Conservation (phyloP, 2,797 vertebrate species). For the Lacerta bilineata region DNA sequence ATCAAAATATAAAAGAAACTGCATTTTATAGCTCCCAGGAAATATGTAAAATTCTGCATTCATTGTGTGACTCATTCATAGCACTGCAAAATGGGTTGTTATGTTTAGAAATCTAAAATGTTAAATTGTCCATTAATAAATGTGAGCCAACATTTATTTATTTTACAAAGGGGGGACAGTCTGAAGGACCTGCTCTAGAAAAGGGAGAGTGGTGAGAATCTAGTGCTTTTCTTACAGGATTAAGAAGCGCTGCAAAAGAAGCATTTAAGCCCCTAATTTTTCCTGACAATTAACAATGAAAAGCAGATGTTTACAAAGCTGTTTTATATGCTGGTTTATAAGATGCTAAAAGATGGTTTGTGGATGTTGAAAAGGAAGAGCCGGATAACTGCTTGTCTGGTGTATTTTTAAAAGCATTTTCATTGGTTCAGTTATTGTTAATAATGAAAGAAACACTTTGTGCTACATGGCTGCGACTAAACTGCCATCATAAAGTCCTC, state of each 20-base stretch:
- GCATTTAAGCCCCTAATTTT: conserved; percentile 78
- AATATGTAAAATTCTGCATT: conserved; percentile 41
- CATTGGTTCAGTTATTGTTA: conserved; percentile 86
- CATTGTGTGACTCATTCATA: conserved; percentile 63
- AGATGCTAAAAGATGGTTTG: conserved; percentile 82
- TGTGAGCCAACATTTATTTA: conserved; percentile 42
- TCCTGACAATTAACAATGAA: conserved; percentile 85
- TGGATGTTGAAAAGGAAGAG: conserved; percentile 82
- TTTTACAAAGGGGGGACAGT: background rate
- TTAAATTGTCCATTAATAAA: conserved; percentile 65
- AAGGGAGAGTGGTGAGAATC: conserved; percentile 63
- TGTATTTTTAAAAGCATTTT: conserved; percentile 86
- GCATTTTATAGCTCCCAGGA: conserved; percentile 48
- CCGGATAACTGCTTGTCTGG: conserved; percentile 82
- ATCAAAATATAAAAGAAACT: background rate
- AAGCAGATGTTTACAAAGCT: conserved; percentile 86
- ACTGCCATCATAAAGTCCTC: conserved; percentile 83
- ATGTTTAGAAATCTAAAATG: conserved; percentile 60
- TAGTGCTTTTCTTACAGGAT: conserved; percentile 77
- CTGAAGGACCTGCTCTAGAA: conserved; percentile 60
- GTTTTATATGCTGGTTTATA: conserved; percentile 81
- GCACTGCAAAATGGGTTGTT: conserved; percentile 52
- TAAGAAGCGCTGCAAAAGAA: conserved; percentile 78
- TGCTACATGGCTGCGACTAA: conserved; percentile 81
- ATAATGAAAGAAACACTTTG: conserved; percentile 86